Base-by-base conservation (phyloP, 2,888 invertebrate genomes). In the Scaptomyza reducta region DNA sequence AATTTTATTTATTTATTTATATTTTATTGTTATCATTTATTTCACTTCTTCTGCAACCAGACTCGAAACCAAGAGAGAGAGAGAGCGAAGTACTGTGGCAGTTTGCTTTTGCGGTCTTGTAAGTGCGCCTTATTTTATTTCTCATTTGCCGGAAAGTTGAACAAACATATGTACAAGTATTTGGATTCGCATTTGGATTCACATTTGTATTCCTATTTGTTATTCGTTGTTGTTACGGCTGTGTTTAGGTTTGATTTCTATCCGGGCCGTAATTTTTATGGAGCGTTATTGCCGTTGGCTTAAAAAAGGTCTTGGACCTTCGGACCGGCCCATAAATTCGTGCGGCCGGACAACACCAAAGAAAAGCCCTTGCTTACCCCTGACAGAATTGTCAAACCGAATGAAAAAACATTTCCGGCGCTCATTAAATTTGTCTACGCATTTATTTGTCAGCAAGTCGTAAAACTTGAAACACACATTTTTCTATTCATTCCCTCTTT, bases 381-480 rank as follows among this genome's bases (percentile, higher is more conserved):
- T 16, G 16, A 16, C 9, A 7, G 1, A 40, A 16, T 64, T 61
- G 63, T 49, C 64, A 61, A 77, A 60, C 59, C 35, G 49, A 78
- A 80, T 65, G 72, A 69, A 86, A 82, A 76, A 87, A 80, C 77
- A 78, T 88, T 89, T 89, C 88, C 86, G 90, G 51, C 83, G 69
- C 77, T 87, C 89, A 90, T 90, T 90, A 87, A 90, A 89, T 90
- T 90, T 80, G 88, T 89, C 76, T 71, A 75, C 80, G 86, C 88
- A 85, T 76, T 89, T 89, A 90, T 90, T 88, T 90, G 89, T 90
- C 89, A 89, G 77, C 89, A 87, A 80, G 86, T 90, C 80, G 89
- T 77, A 78, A 84, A 88, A 77, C 74, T 64, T 66, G 60, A 60
- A 64, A 86, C 87, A 80, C 70, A 79, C 74, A 61, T 80, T 87